Conservation (phyloP, 1,140 invertebrate genomes). For the Popillia japonica region DNA sequence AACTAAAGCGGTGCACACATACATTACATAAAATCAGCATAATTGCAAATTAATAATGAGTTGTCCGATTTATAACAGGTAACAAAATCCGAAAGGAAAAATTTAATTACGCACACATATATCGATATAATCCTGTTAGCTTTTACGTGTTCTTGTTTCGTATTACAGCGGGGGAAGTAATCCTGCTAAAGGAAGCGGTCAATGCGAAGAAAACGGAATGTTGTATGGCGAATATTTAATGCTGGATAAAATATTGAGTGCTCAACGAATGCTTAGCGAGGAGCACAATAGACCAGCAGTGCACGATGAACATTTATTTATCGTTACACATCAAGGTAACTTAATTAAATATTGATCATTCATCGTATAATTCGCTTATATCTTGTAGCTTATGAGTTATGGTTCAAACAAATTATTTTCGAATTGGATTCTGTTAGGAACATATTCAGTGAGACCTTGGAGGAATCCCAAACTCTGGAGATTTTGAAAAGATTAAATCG, state of each 20-base stretch:
- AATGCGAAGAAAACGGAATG: constrained; percentile 71
- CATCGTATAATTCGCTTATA: constrained; percentile 45
- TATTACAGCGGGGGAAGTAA: neutral
- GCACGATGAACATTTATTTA: constrained; percentile 98
- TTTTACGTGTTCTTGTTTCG: neutral
- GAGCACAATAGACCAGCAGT: constrained; percentile 76
- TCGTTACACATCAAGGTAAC: constrained; percentile 96
- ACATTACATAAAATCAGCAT: neutral
- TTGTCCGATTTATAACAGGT: constrained; percentile 32
- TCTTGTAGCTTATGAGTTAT: constrained; percentile 94
- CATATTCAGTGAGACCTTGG: constrained; percentile 82
- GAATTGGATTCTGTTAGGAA: constrained; percentile 93
- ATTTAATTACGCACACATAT: no score
- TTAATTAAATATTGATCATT: neutral
- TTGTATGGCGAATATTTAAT: constrained; percentile 88
- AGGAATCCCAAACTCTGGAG: constrained; percentile 92
- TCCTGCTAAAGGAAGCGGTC: constrained; percentile 62
- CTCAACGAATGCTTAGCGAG: constrained; percentile 84
- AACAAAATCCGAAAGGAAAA: neutral
- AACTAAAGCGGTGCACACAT: neutral
- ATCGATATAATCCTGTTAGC: no score
- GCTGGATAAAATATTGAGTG: constrained; percentile 87
- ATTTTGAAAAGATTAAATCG: constrained; percentile 92
- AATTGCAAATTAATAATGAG: neutral
- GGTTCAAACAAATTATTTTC: constrained; percentile 99